These are phyloP conservation scores for Trachymyrmex cornetzi DNA, from an alignment of 1,140 invertebrate genomes.

Conservation along the genomic window DNA sequence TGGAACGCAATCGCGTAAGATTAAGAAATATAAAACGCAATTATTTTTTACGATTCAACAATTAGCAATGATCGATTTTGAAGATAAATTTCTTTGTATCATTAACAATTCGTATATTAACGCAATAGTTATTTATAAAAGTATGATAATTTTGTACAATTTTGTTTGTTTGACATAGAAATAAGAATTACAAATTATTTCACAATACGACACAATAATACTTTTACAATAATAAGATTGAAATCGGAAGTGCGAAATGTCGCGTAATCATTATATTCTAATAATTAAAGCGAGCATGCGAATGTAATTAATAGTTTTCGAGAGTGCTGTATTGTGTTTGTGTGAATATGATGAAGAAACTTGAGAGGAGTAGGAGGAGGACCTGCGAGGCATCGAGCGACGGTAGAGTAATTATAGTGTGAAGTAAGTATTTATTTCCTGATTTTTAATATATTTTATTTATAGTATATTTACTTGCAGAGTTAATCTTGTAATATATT, in stretches of 20 bases:
- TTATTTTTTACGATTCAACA: neutral
- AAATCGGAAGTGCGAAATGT: neutral
- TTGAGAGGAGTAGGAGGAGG: neutral
- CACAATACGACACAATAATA: neutral
- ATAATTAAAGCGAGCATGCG: neutral
- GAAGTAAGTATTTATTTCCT: too few species aligned
- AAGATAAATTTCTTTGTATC: neutral
- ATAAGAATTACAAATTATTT: neutral
- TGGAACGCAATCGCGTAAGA: too few species aligned
- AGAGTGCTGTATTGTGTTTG: neutral
- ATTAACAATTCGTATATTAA: neutral
- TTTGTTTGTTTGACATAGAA: neutral
- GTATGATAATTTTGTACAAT: neutral
- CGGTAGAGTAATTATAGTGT: neutral
- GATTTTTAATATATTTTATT: too few species aligned
- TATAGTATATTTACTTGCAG: too few species aligned
- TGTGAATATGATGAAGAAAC: neutral
- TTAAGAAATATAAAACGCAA: neutral
- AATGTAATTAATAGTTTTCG: slow-evolving; percentile 1
- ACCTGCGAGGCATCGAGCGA: neutral
- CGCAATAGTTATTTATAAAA: neutral
- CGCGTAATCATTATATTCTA: neutral
- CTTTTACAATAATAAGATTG: neutral
- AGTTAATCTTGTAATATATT: too few species aligned
- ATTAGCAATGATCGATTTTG: neutral